Percentiles rank a stretch among this genome's conserved stretches.
phyloP scores from a whole-genome alignment of 2,797 vertebrate genomes.

The Psittacula derbiana region DNA sequence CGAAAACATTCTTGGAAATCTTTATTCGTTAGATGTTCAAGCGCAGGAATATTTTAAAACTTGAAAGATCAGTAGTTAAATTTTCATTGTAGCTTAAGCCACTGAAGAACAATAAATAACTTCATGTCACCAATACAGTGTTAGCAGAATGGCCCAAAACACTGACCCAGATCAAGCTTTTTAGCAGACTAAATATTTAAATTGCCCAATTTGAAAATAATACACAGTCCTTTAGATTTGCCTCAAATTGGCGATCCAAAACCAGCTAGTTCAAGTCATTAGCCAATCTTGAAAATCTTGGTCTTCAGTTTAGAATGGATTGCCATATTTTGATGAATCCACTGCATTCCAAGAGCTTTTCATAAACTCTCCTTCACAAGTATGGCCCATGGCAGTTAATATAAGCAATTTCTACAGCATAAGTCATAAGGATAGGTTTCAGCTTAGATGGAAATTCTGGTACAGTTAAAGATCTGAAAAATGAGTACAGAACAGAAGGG shows the following conservation, averaged over 20 bases:
- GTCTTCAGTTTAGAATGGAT: not conserved
- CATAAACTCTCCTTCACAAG: not conserved
- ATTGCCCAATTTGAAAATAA: not conserved
- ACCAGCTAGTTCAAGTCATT: not conserved
- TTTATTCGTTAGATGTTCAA: not conserved
- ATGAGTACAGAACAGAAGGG: not conserved
- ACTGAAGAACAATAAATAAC: not conserved
- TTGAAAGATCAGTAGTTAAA: not conserved
- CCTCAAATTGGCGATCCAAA: not conserved
- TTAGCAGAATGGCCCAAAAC: not conserved
- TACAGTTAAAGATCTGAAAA: constrained; percentile 44
- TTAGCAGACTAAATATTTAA: not conserved
- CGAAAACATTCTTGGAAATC: not conserved
- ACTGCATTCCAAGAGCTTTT: not conserved
- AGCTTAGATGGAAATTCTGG: not conserved
- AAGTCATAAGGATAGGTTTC: not conserved
- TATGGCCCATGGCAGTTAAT: not conserved
- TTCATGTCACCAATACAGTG: not conserved
- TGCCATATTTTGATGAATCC: not conserved
- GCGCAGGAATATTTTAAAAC: not conserved
- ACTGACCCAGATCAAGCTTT: not conserved
- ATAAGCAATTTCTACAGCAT: not conserved
- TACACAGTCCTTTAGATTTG: not conserved
- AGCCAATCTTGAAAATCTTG: not conserved
- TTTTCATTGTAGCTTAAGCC: not conserved